Evolutionary conservation across 2,113 vertebrate species (phyloP), one percentile per base, ranked within the genome.

Genomic region (Ornithorhynchus anatinus): DNA sequence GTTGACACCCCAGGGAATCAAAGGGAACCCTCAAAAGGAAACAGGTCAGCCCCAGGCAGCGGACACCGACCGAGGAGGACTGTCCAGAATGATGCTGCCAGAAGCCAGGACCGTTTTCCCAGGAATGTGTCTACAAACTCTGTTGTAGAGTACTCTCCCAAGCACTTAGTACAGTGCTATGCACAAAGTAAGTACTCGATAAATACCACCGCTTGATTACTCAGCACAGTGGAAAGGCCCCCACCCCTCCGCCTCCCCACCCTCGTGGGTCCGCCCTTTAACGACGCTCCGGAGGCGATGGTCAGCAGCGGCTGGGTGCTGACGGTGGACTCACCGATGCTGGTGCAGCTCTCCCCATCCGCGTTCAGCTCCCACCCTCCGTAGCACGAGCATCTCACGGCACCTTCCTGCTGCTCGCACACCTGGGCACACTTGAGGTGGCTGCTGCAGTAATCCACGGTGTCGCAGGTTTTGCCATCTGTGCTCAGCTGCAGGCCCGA

Each of bases 311-410:
- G n/a, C n/a, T n/a, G 57, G 4, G 35, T 7, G 22, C 0, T 7
- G 14, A 68, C 79, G 57, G 38, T 57, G 36, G 57, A 2, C 89
- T 89, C 92, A 98, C 98, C 96, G 33, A 92, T 91, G 83, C 95
- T 99, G 77, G 95, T 75, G 67, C 98, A 99, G 74, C 80, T 96
- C 89, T 97, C 95, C 40, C 96, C 97, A 25, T 99, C 97, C 9
- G 89, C 79, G 59, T 92, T 94, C 11, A 99, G 93, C 23, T 81
- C 92, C 98, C 98, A 99, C 42, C 98, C 97, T 5, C 96, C 94
- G 0, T 99, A 99, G 83, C 98, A 99, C 0, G 97, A 99, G 59
- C 98, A 99, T 80, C 99, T 99, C 71, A 99, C 96, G 1, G 88
- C 93, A 71, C 95, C 95, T 85, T 99, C 99, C 77, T 95, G 94